Percentiles rank a stretch among this genome's conserved stretches.
Conservation (phyloP, 2,113 vertebrate species). For the Malurus melanocephalus region DNA sequence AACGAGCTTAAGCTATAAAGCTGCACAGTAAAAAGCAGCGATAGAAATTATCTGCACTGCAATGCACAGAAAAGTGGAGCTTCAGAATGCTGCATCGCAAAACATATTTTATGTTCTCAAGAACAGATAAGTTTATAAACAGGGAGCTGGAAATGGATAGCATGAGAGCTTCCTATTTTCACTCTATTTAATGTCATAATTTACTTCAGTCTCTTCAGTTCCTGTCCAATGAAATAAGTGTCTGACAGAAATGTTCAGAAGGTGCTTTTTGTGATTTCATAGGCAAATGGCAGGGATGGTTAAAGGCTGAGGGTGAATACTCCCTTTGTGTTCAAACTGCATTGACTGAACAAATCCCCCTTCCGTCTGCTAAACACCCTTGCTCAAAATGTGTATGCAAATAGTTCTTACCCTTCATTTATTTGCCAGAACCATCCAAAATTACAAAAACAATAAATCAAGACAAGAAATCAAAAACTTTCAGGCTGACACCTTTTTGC, state of each 20-base stretch:
- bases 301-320: not conserved
- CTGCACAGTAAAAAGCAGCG: not conserved
- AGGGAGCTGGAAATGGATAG: not conserved
- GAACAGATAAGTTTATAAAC: not conserved
- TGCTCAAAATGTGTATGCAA: not conserved
- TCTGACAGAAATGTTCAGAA: not conserved
- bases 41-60: not conserved
- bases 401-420: not conserved
- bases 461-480: not conserved
- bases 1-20: not conserved
- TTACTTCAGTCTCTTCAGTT: not conserved
- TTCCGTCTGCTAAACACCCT: not conserved
- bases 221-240: not conserved
- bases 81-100: not conserved
- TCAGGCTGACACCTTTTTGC: not conserved
- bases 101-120: not conserved
- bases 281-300: not conserved
- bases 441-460: not conserved
- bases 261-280: not conserved
- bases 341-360: not conserved
- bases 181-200: not conserved
- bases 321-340: not conserved
- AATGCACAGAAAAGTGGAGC: not conserved
- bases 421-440: not conserved
- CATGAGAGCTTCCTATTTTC: not conserved